A percentile compares a stretch with the other conserved stretches of the same genome.
phyloP scores from a whole-genome alignment of 2,113 vertebrate species.

The Neotoma lepida region DNA sequence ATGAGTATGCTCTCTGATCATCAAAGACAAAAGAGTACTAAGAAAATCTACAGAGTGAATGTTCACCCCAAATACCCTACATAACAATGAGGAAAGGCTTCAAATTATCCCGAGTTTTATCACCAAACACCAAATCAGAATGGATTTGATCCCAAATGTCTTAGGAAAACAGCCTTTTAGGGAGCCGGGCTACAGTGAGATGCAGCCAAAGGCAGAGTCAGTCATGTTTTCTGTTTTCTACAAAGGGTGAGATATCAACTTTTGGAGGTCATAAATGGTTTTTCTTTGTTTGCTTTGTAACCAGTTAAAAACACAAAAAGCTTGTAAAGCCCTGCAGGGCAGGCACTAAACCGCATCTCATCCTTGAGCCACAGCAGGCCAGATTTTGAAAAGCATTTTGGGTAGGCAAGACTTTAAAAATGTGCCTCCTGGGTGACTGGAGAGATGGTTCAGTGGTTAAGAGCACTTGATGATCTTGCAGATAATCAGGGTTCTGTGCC shows the following conservation, averaged over 20 bases:
- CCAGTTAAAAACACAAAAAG: neutral
- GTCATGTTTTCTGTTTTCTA: neutral
- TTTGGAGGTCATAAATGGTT: neutral
- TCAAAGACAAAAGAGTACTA: neutral
- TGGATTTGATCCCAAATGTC: neutral
- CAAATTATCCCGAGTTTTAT: neutral
- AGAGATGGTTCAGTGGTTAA: neutral
- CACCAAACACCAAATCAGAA: neutral
- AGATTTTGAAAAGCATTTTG: neutral
- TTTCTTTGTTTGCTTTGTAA: conserved; percentile 7
- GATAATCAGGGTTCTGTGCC: neutral
- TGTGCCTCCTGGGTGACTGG: neutral
- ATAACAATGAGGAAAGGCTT: neutral
- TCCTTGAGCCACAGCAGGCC: neutral
- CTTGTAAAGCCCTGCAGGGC: neutral
- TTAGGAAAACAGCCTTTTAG: neutral
- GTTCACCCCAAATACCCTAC: neutral
- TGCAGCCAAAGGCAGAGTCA: neutral
- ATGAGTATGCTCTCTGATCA: neutral
- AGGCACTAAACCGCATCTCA: neutral
- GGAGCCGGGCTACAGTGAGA: neutral
- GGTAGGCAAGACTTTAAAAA: neutral
- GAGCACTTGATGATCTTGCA: neutral
- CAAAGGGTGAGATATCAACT: neutral
- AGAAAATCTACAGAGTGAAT: neutral